These are phyloP conservation scores for Panopea generosa DNA, from an alignment of 2,888 invertebrate genomes.

Conservation along the genomic window DNA sequence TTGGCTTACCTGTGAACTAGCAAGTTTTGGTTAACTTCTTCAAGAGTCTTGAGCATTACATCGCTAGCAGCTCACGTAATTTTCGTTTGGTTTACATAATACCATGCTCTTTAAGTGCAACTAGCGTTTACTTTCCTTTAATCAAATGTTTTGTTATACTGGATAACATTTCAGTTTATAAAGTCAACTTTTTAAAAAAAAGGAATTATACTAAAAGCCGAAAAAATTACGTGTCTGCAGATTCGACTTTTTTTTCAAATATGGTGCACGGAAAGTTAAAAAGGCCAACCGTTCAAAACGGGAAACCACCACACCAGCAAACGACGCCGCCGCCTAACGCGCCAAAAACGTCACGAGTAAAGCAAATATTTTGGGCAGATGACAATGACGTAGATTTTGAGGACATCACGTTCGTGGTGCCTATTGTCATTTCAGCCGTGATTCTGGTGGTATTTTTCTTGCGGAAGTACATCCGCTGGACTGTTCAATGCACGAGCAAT, in stretches of 20 bases:
- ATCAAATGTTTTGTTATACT: too few relatives aligned
- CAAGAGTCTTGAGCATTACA: too few relatives aligned
- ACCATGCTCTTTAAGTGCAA: too few relatives aligned
- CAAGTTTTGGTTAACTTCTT: too few relatives aligned
- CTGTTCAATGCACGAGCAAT: slow-evolving; percentile 69
- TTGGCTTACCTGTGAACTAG: too few relatives aligned
- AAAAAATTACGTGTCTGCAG: too few relatives aligned
- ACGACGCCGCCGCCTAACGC: slow-evolving; percentile 16
- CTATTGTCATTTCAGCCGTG: slow-evolving; percentile 69
- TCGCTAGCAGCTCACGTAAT: too few relatives aligned
- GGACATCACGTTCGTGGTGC: slow-evolving; percentile 68
- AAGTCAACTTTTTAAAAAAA: too few relatives aligned
- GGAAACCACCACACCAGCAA: slow-evolving; percentile 18
- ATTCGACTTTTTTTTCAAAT: background rate
- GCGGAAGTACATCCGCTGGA: slow-evolving; percentile 76
- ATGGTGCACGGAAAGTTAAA: slow-evolving; percentile 44
- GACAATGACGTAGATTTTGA: slow-evolving; percentile 59
- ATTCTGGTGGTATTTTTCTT: slow-evolving; percentile 73
- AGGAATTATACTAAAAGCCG: too few relatives aligned
- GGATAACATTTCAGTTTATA: too few relatives aligned
- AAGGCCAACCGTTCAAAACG: slow-evolving; percentile 24
- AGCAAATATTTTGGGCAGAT: slow-evolving; percentile 46
- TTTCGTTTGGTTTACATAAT: too few relatives aligned
- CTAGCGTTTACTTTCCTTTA: too few relatives aligned
- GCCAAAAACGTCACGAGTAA: slow-evolving; percentile 27